Evolutionary conservation across 1,140 invertebrate species (phyloP).

Genomic region (Orussus abietinus): DNA sequence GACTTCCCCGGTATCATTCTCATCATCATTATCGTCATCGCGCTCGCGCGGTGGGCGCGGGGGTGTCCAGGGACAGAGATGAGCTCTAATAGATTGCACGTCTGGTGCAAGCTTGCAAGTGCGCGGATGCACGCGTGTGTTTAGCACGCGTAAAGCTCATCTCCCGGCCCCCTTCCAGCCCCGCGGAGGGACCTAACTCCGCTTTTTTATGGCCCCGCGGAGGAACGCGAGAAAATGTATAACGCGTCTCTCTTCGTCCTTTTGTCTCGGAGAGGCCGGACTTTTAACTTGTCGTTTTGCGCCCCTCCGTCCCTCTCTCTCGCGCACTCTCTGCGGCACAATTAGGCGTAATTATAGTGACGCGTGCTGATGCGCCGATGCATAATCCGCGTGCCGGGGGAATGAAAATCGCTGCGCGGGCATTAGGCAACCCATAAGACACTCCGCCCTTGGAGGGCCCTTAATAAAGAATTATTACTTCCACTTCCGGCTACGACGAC

Average conservation of each 20-base stretch:
- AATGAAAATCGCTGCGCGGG: too few species aligned
- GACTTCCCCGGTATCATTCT: slow-evolving; percentile 11
- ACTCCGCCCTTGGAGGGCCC: too few species aligned
- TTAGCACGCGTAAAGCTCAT: too few species aligned
- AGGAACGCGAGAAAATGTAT: too few species aligned
- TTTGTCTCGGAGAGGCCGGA: too few species aligned
- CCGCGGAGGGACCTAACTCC: slow-evolving; percentile 5
- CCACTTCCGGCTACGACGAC: too few species aligned
- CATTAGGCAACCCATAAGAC: too few species aligned
- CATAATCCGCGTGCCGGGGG: too few species aligned
- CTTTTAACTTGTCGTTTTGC: too few species aligned
- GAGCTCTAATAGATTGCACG: slow-evolving; percentile 28
- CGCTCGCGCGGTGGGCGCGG: too few species aligned
- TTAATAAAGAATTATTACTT: slow-evolving; percentile 13
- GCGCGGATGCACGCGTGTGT: not conserved
- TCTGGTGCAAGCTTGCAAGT: slow-evolving; percentile 5
- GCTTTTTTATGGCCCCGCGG: too few species aligned
- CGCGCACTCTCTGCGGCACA: slow-evolving; percentile 16
- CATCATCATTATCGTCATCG: slow-evolving; percentile 12
- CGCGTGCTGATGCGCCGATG: not conserved
- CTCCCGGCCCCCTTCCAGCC: slow-evolving; percentile 6
- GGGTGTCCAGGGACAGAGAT: not conserved
- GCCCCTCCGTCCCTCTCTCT: not conserved
- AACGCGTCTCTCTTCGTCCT: too few species aligned
- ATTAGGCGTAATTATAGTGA: slow-evolving; percentile 26